Base-by-base conservation (phyloP, 2,888 invertebrate genomes). In the Caenorhabditis virilis region DNA sequence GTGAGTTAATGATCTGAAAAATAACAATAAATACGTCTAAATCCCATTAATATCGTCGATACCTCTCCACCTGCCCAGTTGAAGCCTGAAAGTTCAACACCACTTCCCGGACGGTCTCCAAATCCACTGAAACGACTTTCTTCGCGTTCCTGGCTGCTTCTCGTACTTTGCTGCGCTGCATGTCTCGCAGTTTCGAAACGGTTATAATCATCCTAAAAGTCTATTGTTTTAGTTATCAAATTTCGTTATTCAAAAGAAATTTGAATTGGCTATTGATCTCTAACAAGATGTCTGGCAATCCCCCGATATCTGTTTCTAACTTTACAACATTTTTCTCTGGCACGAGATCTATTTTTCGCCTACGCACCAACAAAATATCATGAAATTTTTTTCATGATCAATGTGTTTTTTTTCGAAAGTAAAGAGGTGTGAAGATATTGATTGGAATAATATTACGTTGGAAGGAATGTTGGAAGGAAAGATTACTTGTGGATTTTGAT, bases 11-110 rank as follows among this genome's bases (percentile, higher is more conserved):
- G 35, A 78, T 50, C 79, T 79, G 49, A 52, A 71, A 36, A 16
- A 25, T n/a, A 2, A 30, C 38, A 23, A 18, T 39, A 16, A 1
- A 25, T 15, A 13, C 7, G 22, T 26, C 11, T 15, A 6, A 18
- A n/a, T 25, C 23, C 41, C 13, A 6, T 23, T 36, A 3, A 39
- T 27, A 25, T n/a, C n/a, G n/a, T n/a, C n/a, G n/a, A n/a, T 26
- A 80, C 78, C 71, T 81, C 81, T 70, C 81, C 81, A 30, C 81
- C 81, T 5, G 65, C 65, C 81, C 81, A 81, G 23, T 69, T 58
- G 42, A 78, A 78, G 1, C 71, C 64, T 18, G 76, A 68, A 38
- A 81, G 51, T 54, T 81, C 81, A 22, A 81, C 76, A 52, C 81
- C 81, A 36, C 79, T 76, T 45, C 79, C 80, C 23, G 75, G 69